These are phyloP conservation scores for Aegypius monachus DNA, from an alignment of 2,113 vertebrate species.

Conservation along the genomic window DNA sequence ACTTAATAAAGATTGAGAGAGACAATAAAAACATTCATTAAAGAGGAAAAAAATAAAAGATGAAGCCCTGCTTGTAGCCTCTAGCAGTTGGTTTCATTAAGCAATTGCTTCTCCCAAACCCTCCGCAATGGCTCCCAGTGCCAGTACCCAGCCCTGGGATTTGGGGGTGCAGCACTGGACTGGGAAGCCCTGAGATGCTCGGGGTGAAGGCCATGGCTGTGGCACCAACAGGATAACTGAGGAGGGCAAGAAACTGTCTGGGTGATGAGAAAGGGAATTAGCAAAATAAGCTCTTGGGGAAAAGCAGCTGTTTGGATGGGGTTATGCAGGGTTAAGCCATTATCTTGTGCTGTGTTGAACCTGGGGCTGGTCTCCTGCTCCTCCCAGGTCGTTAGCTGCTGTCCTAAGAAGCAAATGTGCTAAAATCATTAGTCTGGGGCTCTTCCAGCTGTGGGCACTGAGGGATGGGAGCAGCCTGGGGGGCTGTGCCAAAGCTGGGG, in stretches of 20 bases:
- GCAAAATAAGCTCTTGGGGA: background rate
- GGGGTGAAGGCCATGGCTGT: background rate
- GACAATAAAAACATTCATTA: conserved; percentile 43
- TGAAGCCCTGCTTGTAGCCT: background rate
- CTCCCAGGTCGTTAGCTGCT: background rate
- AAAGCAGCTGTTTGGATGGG: background rate
- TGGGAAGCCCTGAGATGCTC: background rate
- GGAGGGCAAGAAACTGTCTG: background rate
- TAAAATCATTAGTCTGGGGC: background rate
- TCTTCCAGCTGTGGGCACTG: background rate
- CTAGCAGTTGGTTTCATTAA: background rate
- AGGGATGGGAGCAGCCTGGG: background rate
- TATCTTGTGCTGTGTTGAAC: rapidly evolving
- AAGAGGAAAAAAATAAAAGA: background rate
- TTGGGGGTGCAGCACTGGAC: background rate
- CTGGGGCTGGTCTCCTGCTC: background rate
- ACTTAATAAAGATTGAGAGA: conserved; percentile 47
- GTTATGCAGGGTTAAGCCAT: background rate
- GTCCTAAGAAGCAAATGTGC: background rate
- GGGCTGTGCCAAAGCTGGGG: background rate
- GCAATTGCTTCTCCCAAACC: background rate
- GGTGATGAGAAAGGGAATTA: background rate
- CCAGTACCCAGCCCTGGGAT: background rate
- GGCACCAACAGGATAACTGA: background rate
- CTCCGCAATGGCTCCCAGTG: rapidly evolving